Conservation (phyloP, 2,797 vertebrate species). For the Falco rusticolus region DNA sequence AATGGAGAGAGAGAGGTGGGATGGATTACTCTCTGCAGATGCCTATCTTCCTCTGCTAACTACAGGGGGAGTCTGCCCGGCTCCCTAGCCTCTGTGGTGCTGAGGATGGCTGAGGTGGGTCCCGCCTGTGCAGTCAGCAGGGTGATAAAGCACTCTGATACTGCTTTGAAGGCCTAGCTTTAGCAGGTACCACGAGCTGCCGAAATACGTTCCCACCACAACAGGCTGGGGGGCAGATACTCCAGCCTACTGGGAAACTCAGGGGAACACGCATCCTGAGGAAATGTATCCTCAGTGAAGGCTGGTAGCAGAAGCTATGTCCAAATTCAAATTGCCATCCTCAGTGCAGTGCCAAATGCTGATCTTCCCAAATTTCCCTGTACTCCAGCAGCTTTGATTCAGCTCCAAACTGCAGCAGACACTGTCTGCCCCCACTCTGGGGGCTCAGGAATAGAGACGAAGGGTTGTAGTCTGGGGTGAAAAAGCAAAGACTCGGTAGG, state of each 20-base stretch:
- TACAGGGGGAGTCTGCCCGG: background rate
- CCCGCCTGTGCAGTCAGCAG: background rate
- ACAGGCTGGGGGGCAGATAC: background rate
- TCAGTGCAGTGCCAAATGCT: background rate
- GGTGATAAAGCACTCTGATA: conserved; percentile 16
- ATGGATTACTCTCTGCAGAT: conserved; percentile 44
- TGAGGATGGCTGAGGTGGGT: conserved; percentile 22
- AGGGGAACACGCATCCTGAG: background rate
- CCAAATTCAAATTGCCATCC: conserved; percentile 5
- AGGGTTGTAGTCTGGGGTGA: background rate
- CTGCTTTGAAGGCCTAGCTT: background rate
- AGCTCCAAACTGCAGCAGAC: conserved; percentile 1
- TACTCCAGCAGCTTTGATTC: conserved; percentile 1
- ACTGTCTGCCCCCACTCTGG: background rate
- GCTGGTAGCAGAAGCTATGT: background rate
- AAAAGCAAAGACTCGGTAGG: background rate
- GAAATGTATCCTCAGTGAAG: background rate
- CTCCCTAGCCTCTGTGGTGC: conserved; percentile 12
- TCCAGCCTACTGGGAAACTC: background rate
- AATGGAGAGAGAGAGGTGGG: background rate
- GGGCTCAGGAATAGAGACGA: background rate
- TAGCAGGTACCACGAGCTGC: background rate
- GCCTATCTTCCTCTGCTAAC: conserved; percentile 18
- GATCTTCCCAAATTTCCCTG: conserved; percentile 8
- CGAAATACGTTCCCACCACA: background rate